phyloP scores from a whole-genome alignment of 2,888 invertebrate genomes.

The Acanthosepion lycidas region DNA sequence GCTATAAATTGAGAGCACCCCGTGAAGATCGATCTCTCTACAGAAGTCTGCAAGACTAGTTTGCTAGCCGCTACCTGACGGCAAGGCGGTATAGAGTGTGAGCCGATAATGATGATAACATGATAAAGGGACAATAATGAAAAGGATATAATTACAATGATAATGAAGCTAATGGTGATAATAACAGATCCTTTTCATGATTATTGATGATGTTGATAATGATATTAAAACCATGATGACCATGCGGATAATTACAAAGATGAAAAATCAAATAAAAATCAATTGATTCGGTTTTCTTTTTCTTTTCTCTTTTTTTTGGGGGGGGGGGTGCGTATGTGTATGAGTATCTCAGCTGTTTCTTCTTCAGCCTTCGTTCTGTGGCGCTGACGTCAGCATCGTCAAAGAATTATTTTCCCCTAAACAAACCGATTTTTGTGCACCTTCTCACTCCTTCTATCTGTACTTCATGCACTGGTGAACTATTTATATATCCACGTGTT shows the following conservation, averaged over 20 bases:
- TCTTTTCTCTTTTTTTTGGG: neutral
- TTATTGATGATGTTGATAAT: no score
- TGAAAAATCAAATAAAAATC: neutral
- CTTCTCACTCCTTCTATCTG: neutral
- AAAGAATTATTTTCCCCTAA: neutral
- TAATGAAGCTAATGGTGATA: no score
- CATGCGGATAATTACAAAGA: neutral
- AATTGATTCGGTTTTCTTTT: neutral
- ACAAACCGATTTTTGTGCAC: conserved; percentile 7
- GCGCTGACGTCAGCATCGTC: conserved; percentile 33
- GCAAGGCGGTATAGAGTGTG: no score
- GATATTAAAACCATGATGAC: no score
- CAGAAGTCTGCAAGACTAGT: no score
- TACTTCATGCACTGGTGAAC: neutral
- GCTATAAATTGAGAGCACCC: no score
- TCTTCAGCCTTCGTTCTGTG: neutral
- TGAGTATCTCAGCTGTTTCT: neutral
- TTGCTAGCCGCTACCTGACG: no score
- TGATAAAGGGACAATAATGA: no score
- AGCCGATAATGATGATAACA: no score
- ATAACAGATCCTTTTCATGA: no score
- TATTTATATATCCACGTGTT: neutral
- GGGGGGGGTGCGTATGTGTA: neutral
- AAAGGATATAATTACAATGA: no score
- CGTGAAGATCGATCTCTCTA: no score